These are phyloP conservation scores for Rhopalosiphum maidis DNA, from an alignment of 1,140 invertebrate genomes.

Conservation along the genomic window DNA sequence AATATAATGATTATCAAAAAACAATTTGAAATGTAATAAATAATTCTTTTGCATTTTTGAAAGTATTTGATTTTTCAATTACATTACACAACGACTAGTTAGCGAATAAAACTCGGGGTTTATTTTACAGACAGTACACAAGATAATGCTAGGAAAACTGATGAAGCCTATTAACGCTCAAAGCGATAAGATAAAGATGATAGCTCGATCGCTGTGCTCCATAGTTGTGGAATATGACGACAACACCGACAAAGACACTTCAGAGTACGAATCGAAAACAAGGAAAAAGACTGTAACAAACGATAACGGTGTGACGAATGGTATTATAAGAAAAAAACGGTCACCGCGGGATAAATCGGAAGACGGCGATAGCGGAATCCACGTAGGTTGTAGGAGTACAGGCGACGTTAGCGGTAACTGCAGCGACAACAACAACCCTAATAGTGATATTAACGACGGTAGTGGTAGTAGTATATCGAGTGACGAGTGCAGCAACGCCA, in stretches of 20 bases:
- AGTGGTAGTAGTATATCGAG: too few species aligned
- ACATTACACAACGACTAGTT: too few species aligned
- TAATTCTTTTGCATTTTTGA: too few species aligned
- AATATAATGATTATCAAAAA: too few species aligned
- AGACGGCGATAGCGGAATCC: too few species aligned
- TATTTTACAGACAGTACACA: not conserved
- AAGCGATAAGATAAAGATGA: not conserved
- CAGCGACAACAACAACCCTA: too few species aligned
- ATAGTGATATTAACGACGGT: too few species aligned
- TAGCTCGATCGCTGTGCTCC: not conserved
- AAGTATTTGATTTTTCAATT: too few species aligned
- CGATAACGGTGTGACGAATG: not conserved
- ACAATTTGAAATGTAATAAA: too few species aligned
- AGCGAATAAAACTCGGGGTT: not conserved
- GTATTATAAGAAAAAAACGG: not conserved
- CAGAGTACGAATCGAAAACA: not conserved
- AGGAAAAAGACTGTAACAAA: not conserved
- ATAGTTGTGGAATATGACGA: not conserved
- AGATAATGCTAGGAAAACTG: not conserved
- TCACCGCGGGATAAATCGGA: not conserved
- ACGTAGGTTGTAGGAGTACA: not conserved
- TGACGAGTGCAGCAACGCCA: too few species aligned
- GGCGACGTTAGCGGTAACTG: not conserved
- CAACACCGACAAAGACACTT: not conserved
- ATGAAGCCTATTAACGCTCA: not conserved